A percentile compares a stretch with the other conserved stretches of the same genome.
These are phyloP conservation scores for Spodoptera litura DNA, from an alignment of 1,140 invertebrate genomes.

Conservation along the genomic window DNA sequence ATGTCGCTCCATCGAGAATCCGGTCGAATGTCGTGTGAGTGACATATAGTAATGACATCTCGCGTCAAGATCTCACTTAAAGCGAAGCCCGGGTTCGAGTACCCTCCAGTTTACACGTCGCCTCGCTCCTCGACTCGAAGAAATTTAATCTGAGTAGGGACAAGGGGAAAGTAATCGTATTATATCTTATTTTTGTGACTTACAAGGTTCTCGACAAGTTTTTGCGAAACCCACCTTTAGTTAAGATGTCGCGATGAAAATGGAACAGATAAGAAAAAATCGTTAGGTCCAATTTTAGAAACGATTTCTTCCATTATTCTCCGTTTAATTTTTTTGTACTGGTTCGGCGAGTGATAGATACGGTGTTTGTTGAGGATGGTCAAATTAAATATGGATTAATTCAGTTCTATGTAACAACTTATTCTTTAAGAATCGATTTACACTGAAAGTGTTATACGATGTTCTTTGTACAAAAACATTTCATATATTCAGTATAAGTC, in stretches of 20 bases:
- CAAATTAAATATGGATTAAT: too few species aligned
- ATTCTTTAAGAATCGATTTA: too few species aligned
- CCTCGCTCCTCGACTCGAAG: constrained; percentile 58
- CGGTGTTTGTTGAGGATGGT: neutral
- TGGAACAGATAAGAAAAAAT: neutral
- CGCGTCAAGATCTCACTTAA: constrained; percentile 46
- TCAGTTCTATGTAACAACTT: too few species aligned
- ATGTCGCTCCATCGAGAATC: constrained; percentile 32
- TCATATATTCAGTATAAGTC: too few species aligned
- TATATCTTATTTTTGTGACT: constrained; percentile 46
- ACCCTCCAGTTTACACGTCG: constrained; percentile 62
- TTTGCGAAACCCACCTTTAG: constrained; percentile 14
- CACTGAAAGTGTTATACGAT: too few species aligned
- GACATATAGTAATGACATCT: constrained; percentile 69
- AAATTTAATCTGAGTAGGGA: constrained; percentile 70
- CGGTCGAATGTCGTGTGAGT: constrained; percentile 59
- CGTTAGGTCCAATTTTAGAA: neutral
- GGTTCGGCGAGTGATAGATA: neutral
- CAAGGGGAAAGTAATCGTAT: constrained; percentile 53
- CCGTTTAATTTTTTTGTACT: neutral
- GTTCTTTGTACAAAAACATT: too few species aligned
- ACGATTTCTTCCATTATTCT: neutral
- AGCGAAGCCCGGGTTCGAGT: constrained; percentile 56
- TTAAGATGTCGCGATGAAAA: constrained; percentile 11
- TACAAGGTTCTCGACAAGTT: constrained; percentile 31